Conservation (phyloP, 2,113 vertebrate genomes). For the Anoplopoma fimbria region DNA sequence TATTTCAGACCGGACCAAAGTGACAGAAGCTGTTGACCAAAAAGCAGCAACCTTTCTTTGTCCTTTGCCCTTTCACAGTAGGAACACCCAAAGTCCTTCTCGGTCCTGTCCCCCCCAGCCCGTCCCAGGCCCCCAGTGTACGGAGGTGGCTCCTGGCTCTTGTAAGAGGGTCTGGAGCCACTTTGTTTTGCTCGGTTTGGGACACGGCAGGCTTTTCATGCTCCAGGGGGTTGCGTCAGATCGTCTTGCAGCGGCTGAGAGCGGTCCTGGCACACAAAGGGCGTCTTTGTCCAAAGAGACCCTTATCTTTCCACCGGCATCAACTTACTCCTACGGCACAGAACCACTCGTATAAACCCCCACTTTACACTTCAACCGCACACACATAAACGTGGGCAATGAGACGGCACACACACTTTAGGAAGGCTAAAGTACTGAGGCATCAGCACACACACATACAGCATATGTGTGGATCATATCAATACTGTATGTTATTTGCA, state of each 20-base stretch:
- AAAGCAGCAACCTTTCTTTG: not conserved
- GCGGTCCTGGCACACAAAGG: slow-evolving; percentile 59
- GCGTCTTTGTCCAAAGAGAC: slow-evolving; percentile 60
- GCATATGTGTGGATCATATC: not conserved
- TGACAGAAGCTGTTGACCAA: not conserved
- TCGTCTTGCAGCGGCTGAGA: slow-evolving; percentile 66
- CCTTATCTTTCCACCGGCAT: slow-evolving; percentile 70
- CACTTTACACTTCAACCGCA: slow-evolving; percentile 64
- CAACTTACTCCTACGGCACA: slow-evolving; percentile 64
- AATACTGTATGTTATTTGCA: slow-evolving; percentile 5
- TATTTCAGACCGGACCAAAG: not conserved
- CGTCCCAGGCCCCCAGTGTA: not conserved
- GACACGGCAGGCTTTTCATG: slow-evolving; percentile 59
- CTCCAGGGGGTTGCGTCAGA: slow-evolving; percentile 36
- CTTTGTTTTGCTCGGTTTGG: slow-evolving; percentile 67
- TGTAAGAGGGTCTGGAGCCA: slow-evolving; percentile 59
- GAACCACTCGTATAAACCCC: slow-evolving; percentile 56
- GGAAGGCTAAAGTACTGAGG: not conserved
- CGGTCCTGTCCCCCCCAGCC: not conserved
- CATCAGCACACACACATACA: not conserved
- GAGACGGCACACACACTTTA: slow-evolving; percentile 11
- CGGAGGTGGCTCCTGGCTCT: slow-evolving; percentile 51
- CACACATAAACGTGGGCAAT: slow-evolving; percentile 15
- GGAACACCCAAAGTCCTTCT: not conserved
- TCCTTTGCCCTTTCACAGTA: not conserved